Evolutionary conservation across 2,888 invertebrate species (phyloP).

Genomic region (Ceriagrion tenellum): DNA sequence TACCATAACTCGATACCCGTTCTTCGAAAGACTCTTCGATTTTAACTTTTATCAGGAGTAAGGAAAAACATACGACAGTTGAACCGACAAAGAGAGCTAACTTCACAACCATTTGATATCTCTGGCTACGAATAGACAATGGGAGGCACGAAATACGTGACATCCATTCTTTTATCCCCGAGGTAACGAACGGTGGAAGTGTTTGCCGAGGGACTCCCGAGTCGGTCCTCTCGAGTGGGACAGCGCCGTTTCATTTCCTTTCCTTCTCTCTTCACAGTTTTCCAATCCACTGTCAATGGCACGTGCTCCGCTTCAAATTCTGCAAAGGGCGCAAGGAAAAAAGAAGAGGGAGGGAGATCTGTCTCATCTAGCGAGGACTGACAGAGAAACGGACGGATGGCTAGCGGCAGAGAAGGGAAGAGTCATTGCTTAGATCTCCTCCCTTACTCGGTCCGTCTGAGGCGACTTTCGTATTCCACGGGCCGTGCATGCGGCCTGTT

Average conservation of each 20-base stretch:
- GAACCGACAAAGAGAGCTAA: not conserved
- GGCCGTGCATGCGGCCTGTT: slow-evolving; percentile 7
- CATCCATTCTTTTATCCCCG: not conserved
- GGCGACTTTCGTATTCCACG: slow-evolving; percentile 13
- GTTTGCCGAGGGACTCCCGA: not conserved
- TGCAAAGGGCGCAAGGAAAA: not conserved
- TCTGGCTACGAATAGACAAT: not conserved
- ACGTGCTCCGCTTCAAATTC: slow-evolving; percentile 35
- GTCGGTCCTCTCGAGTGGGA: not conserved
- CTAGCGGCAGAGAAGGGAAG: not conserved
- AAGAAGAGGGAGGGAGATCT: not conserved
- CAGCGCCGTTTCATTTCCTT: slow-evolving; percentile 10
- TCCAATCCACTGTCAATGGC: not conserved
- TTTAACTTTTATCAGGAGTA: not conserved
- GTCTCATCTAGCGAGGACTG: not conserved
- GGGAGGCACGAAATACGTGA: not conserved
- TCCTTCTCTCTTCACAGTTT: slow-evolving; percentile 6
- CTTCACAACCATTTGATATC: not conserved
- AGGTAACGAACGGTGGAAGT: not conserved
- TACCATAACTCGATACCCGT: no score
- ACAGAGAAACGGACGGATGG: not conserved
- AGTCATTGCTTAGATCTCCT: not conserved
- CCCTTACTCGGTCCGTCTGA: not conserved
- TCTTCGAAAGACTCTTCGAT: no score
- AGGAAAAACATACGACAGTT: not conserved